Evolutionary conservation across 1,140 invertebrate species (phyloP).

Genomic region (Bilobella aurantiaca): DNA sequence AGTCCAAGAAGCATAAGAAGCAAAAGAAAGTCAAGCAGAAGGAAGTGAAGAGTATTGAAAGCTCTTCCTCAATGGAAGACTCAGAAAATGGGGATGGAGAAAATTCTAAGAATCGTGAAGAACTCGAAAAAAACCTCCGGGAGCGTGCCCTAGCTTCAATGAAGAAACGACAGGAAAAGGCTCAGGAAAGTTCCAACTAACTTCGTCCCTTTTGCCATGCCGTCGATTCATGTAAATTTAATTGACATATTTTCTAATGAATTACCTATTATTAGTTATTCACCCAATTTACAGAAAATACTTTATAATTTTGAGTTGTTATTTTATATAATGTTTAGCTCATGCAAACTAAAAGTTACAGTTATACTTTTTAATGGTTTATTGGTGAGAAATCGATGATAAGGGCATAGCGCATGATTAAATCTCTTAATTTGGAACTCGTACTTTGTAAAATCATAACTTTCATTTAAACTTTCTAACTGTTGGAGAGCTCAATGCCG

Average conservation of each 20-base stretch:
- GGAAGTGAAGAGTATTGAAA: constrained; percentile 15
- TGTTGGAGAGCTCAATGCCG: too few species aligned
- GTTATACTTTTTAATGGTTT: too few species aligned
- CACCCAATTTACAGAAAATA: too few species aligned
- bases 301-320: too few species aligned
- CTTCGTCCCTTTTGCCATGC: neutral
- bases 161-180: constrained; percentile 42
- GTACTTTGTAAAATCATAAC: neutral
- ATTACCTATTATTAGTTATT: neutral
- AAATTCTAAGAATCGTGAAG: constrained; percentile 45
- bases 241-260: neutral
- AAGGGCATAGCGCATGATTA: neutral
- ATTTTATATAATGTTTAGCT: too few species aligned
- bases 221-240: neutral
- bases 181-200: neutral
- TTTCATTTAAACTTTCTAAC: neutral
- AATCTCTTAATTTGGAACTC: neutral
- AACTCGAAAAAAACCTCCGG: constrained; percentile 73
- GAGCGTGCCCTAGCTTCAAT: constrained; percentile 69
- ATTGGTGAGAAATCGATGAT: too few species aligned
- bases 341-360: too few species aligned
- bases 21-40: constrained; percentile 55
- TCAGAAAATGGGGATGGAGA: constrained; percentile 31
- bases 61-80: constrained; percentile 7
- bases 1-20: constrained; percentile 57